A percentile compares a stretch with the other conserved stretches of the same genome.
Conservation (phyloP, 1,140 invertebrate species). For the Drosophila dunni region DNA sequence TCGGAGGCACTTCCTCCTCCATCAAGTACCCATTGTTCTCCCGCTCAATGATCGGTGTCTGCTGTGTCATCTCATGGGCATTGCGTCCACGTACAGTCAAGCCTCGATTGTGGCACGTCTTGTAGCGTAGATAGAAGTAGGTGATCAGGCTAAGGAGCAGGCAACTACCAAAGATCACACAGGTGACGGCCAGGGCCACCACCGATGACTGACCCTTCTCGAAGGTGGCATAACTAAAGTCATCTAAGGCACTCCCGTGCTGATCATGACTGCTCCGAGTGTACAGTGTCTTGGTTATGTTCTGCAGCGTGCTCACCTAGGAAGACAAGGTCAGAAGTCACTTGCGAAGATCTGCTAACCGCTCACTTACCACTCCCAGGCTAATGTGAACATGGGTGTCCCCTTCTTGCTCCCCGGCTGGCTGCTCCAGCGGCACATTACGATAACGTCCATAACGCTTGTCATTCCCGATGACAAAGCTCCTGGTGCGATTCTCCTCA, state of each 20-base stretch:
- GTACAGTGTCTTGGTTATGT: slow-evolving; percentile 88
- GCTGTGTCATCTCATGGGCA: slow-evolving; percentile 88
- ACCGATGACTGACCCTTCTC: slow-evolving; percentile 78
- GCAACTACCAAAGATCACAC: slow-evolving; percentile 87
- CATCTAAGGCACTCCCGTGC: slow-evolving; percentile 64
- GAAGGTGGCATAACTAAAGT: slow-evolving; percentile 77
- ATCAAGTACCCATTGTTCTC: slow-evolving; percentile 90
- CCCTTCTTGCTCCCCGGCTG: slow-evolving; percentile 66
- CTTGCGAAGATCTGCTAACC: neutral
- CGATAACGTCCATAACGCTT: slow-evolving; percentile 90
- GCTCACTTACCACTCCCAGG: slow-evolving; percentile 87
- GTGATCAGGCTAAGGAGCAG: slow-evolving; percentile 87
- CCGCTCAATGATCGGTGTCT: slow-evolving; percentile 88
- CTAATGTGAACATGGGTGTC: slow-evolving; percentile 88
- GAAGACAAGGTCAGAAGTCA: neutral
- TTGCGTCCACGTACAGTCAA: slow-evolving; percentile 85
- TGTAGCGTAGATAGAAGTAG: slow-evolving; percentile 87
- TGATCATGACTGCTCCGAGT: slow-evolving; percentile 86
- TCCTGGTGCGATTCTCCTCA: slow-evolving; percentile 83
- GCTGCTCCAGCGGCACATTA: slow-evolving; percentile 90
- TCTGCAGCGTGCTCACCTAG: slow-evolving; percentile 87
- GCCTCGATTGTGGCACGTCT: slow-evolving; percentile 85
- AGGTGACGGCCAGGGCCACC: slow-evolving; percentile 87
- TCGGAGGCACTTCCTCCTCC: slow-evolving; percentile 87
- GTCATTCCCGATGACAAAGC: slow-evolving; percentile 92